Percentiles rank a stretch among this genome's conserved stretches.
Conservation (phyloP, 1,140 invertebrate genomes). For the Saxidomus purpurata region DNA sequence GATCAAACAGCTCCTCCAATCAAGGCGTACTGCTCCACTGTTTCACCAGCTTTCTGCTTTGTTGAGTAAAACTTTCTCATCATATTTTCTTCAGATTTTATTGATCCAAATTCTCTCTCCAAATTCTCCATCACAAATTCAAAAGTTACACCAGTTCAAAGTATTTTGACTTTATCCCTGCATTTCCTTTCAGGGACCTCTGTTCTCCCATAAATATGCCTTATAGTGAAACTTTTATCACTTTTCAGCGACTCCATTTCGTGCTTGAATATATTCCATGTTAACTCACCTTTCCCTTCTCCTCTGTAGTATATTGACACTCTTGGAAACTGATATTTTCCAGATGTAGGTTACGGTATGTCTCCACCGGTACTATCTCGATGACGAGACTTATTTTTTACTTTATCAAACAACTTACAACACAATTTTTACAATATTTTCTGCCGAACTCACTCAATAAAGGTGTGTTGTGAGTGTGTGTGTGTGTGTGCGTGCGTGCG, state of each 20-base stretch:
- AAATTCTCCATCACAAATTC: not conserved
- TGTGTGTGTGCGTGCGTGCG: too few relatives aligned
- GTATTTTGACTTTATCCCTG: slow-evolving; percentile 19
- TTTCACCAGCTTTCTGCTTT: not conserved
- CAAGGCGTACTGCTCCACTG: not conserved
- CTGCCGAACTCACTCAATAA: too few relatives aligned
- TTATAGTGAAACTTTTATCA: not conserved
- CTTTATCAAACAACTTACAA: too few relatives aligned
- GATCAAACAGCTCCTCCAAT: slow-evolving; percentile 1
- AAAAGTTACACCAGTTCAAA: not conserved
- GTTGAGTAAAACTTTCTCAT: slow-evolving; percentile 31
- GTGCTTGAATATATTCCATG: slow-evolving; percentile 25
- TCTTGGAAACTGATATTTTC: not conserved
- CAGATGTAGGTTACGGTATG: too few relatives aligned
- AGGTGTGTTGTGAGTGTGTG: too few relatives aligned
- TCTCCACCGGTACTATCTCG: too few relatives aligned
- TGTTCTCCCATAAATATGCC: slow-evolving; percentile 23
- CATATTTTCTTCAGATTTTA: not conserved
- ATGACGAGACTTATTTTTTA: too few relatives aligned
- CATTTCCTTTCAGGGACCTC: not conserved
- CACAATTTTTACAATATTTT: too few relatives aligned
- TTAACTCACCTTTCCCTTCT: not conserved
- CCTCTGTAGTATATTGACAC: not conserved
- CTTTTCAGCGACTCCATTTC: not conserved
- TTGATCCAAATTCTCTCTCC: not conserved